Conservation (phyloP, 1,140 invertebrate species). For the Scaptodrosophila lebanonensis region DNA sequence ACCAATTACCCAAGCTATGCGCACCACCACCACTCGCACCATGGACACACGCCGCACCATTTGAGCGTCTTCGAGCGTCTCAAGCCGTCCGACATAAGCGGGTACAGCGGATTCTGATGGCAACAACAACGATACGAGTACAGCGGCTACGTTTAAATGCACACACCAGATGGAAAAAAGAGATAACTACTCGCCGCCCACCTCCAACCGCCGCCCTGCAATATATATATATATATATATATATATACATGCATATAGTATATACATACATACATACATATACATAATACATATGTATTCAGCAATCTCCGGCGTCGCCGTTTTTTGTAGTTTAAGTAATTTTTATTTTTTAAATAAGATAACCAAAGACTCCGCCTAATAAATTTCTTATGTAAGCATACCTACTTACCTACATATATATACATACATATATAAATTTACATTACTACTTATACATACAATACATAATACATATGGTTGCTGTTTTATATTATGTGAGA, state of each 20-base stretch:
- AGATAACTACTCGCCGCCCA: not conserved
- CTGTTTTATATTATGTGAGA: no score
- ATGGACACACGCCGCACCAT: slow-evolving; percentile 56
- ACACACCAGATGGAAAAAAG: slow-evolving; percentile 1
- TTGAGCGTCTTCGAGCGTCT: slow-evolving; percentile 69
- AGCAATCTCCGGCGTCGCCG: slow-evolving; percentile 63
- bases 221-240: no score
- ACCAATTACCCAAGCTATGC: slow-evolving; percentile 35
- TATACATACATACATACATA: no score
- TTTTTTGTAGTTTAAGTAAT: slow-evolving; percentile 36
- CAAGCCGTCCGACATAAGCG: slow-evolving; percentile 68
- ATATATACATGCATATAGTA: no score
- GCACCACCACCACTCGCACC: slow-evolving; percentile 22
- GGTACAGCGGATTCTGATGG: slow-evolving; percentile 67
- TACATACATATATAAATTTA: slow-evolving; percentile 20
- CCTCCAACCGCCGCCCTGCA: slow-evolving; percentile 22
- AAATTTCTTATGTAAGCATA: slow-evolving; percentile 43
- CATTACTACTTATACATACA: slow-evolving; percentile 11
- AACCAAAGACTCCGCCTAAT: slow-evolving; percentile 69
- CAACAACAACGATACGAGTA: slow-evolving; percentile 17
- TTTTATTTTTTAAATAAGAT: slow-evolving; percentile 54
- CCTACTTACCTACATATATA: no score
- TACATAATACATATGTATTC: no score
- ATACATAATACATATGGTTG: slow-evolving; percentile 22
- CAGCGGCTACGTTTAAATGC: not conserved